Percentiles rank a stretch among this genome's conserved stretches.
phyloP scores from a whole-genome alignment of 23 tunicate genomes.

The Clavelina lepadiformis region DNA sequence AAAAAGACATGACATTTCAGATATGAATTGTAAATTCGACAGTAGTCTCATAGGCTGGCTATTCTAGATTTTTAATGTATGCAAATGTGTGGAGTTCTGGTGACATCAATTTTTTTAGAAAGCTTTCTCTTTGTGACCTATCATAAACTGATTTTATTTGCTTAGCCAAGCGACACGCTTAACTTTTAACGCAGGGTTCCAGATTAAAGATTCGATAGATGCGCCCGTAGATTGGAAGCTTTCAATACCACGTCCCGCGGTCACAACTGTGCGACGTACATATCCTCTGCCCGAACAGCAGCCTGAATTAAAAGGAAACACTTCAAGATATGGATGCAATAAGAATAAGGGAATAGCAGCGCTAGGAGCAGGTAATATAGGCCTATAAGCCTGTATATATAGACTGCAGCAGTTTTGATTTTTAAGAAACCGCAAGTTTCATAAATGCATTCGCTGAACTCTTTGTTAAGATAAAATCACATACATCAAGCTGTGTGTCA shows the following conservation, averaged over 20 bases:
- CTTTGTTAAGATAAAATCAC: too few species aligned
- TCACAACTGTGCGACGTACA: constrained; percentile 51
- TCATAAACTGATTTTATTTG: neutral
- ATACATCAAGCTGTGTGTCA: too few species aligned
- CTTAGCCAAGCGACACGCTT: neutral
- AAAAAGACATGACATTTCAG: too few species aligned
- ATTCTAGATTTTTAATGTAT: too few species aligned
- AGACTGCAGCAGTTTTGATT: too few species aligned
- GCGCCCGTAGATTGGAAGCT: constrained; percentile 74
- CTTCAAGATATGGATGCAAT: constrained; percentile 87
- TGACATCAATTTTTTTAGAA: too few species aligned
- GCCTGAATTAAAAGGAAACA: constrained; percentile 49
- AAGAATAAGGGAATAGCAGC: constrained; percentile 60
- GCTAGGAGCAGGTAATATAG: constrained; percentile 69
- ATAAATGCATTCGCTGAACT: too few species aligned
- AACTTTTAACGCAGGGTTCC: constrained; percentile 54
- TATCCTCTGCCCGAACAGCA: constrained; percentile 52
- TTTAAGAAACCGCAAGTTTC: too few species aligned
- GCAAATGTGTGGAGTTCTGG: too few species aligned
- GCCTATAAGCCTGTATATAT: too few species aligned
- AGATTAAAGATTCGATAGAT: constrained; percentile 74
- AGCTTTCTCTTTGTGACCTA: neutral
- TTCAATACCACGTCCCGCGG: constrained; percentile 37
- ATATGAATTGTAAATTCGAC: too few species aligned
- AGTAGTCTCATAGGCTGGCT: too few species aligned